A percentile compares a stretch with the other conserved stretches of the same genome.
These are phyloP conservation scores for Xiphorhynchus erythropygius DNA, from an alignment of 2,797 vertebrate genomes.

Conservation along the genomic window DNA sequence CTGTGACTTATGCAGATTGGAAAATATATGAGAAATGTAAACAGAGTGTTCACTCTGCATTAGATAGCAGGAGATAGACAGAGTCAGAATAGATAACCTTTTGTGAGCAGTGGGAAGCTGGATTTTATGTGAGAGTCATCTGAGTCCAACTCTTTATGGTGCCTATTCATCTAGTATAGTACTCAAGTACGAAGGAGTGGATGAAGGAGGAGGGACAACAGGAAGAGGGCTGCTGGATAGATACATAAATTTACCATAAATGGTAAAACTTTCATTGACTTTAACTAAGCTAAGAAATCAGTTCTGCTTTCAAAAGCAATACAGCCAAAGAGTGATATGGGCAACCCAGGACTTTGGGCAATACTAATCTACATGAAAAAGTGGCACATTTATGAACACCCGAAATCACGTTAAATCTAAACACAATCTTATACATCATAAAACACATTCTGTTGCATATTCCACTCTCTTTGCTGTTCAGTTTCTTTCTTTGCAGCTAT, in stretches of 20 bases:
- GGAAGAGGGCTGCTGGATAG: not conserved
- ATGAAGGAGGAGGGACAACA: conserved; percentile 6
- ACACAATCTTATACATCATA: not conserved
- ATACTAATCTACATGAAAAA: conserved; percentile 48
- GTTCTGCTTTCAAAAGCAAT: conserved; percentile 61
- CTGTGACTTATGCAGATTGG: conserved; percentile 65
- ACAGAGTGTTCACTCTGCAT: conserved; percentile 67
- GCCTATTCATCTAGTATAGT: conserved; percentile 60
- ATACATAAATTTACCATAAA: conserved; percentile 43
- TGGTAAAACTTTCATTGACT: conserved; percentile 12
- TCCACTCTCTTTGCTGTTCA: not conserved
- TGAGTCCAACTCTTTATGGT: conserved; percentile 54
- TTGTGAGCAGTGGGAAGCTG: conserved; percentile 63
- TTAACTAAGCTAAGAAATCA: conserved; percentile 15
- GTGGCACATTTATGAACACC: conserved; percentile 21
- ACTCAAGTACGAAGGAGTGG: not conserved
- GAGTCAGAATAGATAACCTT: conserved; percentile 69
- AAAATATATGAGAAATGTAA: conserved; percentile 67
- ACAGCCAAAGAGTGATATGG: conserved; percentile 27
- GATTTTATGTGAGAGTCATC: conserved; percentile 71
- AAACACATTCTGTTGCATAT: conserved; percentile 32
- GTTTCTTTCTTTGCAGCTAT: conserved; percentile 13
- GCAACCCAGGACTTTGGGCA: conserved; percentile 10
- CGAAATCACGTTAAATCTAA: not conserved
- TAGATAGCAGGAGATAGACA: conserved; percentile 70